Percentiles rank a stretch among this genome's conserved stretches.
phyloP scores from a whole-genome alignment of 2,888 invertebrate species.

The Tortricodes alternella region DNA sequence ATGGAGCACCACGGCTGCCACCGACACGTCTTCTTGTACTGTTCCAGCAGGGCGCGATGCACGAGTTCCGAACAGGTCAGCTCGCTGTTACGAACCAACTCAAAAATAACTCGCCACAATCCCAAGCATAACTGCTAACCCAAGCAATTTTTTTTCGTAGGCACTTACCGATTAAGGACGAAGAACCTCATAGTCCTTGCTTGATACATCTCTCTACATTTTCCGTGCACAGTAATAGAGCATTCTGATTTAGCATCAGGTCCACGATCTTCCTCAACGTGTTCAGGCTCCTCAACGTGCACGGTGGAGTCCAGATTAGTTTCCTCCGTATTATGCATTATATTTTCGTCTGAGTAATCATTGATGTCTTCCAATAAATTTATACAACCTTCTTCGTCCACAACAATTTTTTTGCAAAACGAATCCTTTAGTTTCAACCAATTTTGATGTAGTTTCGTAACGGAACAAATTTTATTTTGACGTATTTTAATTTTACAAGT shows the following conservation, averaged over 20 bases:
- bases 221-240: slow-evolving; percentile 49
- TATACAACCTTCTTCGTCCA: slow-evolving; percentile 66
- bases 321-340: slow-evolving; percentile 34
- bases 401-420: slow-evolving; percentile 55
- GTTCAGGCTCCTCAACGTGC: slow-evolving; percentile 33
- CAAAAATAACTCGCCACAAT: slow-evolving; percentile 10
- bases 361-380: slow-evolving; percentile 43
- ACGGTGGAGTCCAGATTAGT: slow-evolving; percentile 26
- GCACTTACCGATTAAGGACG: slow-evolving; percentile 59
- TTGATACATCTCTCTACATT: slow-evolving; percentile 58
- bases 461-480: slow-evolving; percentile 42
- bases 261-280: slow-evolving; percentile 35
- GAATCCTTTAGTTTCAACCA: slow-evolving; percentile 73
- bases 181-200: slow-evolving; percentile 63
- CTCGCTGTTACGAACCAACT: slow-evolving; percentile 46
- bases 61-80: slow-evolving; percentile 66
- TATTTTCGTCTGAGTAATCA: slow-evolving; percentile 39
- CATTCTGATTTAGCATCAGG: slow-evolving; percentile 47
- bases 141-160: too few relatives aligned
- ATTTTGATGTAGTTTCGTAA: slow-evolving; percentile 44
- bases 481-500: slow-evolving; percentile 58
- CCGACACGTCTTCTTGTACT: slow-evolving; percentile 56
- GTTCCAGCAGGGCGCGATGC: slow-evolving; percentile 57
- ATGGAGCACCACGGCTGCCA: slow-evolving; percentile 72
- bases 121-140: not conserved